These are phyloP conservation scores for Drosophila pegasa DNA, from an alignment of 2,888 invertebrate genomes.

Conservation along the genomic window DNA sequence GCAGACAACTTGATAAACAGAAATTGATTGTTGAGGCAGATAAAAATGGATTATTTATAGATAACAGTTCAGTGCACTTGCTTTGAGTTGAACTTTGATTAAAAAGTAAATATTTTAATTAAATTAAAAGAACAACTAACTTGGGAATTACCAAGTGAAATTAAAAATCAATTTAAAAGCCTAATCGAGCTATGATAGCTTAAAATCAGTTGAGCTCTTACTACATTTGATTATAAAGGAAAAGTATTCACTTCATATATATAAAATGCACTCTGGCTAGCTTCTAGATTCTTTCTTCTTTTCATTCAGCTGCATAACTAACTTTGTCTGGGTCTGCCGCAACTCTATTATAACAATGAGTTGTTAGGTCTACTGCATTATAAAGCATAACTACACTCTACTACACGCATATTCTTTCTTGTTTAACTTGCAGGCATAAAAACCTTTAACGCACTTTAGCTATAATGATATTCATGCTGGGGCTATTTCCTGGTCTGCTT, in stretches of 20 bases:
- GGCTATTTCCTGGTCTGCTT: conserved; percentile 60
- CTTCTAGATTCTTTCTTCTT: not conserved
- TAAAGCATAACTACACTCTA: conserved; percentile 7
- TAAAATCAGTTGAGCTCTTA: not conserved
- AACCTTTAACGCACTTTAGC: conserved; percentile 39
- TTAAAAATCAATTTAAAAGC: too few relatives aligned
- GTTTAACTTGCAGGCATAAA: conserved; percentile 4
- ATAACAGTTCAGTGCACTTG: not conserved
- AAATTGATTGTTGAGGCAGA: not conserved
- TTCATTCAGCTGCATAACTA: not conserved
- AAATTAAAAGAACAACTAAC: too few relatives aligned
- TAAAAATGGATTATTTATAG: not conserved
- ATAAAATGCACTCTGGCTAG: not conserved
- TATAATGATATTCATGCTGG: conserved; percentile 75
- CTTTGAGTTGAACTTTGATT: not conserved
- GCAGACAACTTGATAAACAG: not conserved
- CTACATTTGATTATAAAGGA: not conserved
- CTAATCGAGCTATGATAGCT: not conserved
- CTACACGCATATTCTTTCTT: conserved; percentile 7
- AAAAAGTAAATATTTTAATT: not conserved
- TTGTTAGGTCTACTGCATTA: conserved; percentile 5
- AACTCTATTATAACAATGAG: conserved; percentile 4
- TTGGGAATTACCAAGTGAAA: too few relatives aligned
- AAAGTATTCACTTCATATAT: not conserved
- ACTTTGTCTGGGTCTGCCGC: not conserved